A percentile compares a stretch with the other conserved stretches of the same genome.
Evolutionary conservation across 2,797 vertebrate species (phyloP).

Genomic region (Myripristis murdjan): DNA sequence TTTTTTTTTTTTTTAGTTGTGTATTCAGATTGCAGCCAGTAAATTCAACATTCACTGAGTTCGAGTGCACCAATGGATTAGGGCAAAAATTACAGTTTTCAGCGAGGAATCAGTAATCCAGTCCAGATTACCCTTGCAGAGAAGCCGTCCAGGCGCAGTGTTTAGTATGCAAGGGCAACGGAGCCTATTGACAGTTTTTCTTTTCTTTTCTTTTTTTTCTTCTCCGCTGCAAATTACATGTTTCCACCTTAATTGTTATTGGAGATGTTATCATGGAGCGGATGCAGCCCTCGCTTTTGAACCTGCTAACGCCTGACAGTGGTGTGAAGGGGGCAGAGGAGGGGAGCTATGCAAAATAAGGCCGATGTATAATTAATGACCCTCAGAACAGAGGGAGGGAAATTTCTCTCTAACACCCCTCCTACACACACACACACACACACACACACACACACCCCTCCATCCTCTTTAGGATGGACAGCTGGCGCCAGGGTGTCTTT

Average conservation of each 20-base stretch:
- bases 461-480: slow-evolving; percentile 76
- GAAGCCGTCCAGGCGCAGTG: slow-evolving; percentile 17
- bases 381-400: slow-evolving; percentile 39
- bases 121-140: background rate
- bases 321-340: slow-evolving; percentile 66
- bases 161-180: slow-evolving; percentile 83
- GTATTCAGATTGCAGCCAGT: too few relatives aligned
- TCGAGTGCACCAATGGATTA: too few relatives aligned
- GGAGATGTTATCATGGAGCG: slow-evolving; percentile 87
- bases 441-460: too few relatives aligned
- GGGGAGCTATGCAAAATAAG: slow-evolving; percentile 79
- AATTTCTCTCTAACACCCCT: background rate
- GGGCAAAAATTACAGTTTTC: too few relatives aligned
- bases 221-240: slow-evolving; percentile 82
- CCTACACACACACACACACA: slow-evolving; percentile 1
- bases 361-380: slow-evolving; percentile 84
- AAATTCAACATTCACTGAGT: too few relatives aligned
- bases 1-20: too few relatives aligned
- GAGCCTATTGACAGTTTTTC: slow-evolving; percentile 78
- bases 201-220: slow-evolving; percentile 49
- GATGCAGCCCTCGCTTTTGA: slow-evolving; percentile 78
- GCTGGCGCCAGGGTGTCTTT: slow-evolving; percentile 72
- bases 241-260: slow-evolving; percentile 89
- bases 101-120: too few relatives aligned
- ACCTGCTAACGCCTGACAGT: slow-evolving; percentile 80